These are phyloP conservation scores for Perizoma flavofasciatum DNA, from an alignment of 2,888 invertebrate genomes.

Conservation along the genomic window DNA sequence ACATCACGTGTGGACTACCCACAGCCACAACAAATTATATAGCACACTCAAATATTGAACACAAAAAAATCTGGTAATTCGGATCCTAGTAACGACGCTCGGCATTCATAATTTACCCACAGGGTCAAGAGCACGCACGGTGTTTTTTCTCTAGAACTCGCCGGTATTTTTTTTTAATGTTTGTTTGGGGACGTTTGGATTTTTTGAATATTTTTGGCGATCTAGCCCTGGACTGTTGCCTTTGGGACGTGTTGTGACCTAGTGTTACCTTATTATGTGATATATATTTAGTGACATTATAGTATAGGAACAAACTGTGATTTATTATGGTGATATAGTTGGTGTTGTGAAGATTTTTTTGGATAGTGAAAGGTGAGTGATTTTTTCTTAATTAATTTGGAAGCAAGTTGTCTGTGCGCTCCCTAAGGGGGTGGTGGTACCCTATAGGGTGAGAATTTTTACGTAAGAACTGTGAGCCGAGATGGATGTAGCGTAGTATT, in stretches of 20 bases:
- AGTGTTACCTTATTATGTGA: constrained; percentile 82
- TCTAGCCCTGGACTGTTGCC: constrained; percentile 78
- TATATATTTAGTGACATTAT: constrained; percentile 78
- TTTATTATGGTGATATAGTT: constrained; percentile 80
- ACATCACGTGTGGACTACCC: constrained; percentile 76
- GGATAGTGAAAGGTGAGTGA: constrained; percentile 71
- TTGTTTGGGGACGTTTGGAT: constrained; percentile 76
- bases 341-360: constrained; percentile 72
- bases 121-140: constrained; percentile 79
- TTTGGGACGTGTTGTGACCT: constrained; percentile 82
- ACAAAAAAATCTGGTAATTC: constrained; percentile 80
- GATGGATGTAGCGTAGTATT: constrained; percentile 55
- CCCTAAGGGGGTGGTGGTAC: constrained; percentile 41
- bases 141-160: constrained; percentile 59
- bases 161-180: constrained; percentile 74
- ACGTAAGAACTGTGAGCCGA: constrained; percentile 65
- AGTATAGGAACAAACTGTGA: constrained; percentile 81
- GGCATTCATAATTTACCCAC: constrained; percentile 82
- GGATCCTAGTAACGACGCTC: constrained; percentile 79
- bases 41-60: constrained; percentile 80
- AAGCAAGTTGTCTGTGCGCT: constrained; percentile 52
- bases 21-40: constrained; percentile 71
- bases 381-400: constrained; percentile 56
- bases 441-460: constrained; percentile 57
- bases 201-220: constrained; percentile 76